Conservation (phyloP, 2,888 invertebrate species). For the Argynnis bischoffii region DNA sequence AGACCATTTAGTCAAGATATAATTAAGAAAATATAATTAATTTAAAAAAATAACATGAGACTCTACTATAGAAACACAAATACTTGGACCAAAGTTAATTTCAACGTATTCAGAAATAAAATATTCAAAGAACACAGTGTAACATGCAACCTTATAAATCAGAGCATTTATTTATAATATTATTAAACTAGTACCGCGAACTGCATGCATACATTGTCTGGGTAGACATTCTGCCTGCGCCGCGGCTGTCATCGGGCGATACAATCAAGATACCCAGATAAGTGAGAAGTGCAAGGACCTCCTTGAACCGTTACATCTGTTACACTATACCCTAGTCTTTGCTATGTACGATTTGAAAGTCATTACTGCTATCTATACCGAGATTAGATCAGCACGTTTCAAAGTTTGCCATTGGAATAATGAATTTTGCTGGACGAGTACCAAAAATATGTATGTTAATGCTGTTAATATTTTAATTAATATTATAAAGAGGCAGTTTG, state of each 20-base stretch:
- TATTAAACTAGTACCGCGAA: slow-evolving; percentile 51
- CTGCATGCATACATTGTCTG: slow-evolving; percentile 42
- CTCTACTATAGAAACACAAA: no score
- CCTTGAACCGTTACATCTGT: slow-evolving; percentile 40
- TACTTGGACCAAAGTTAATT: no score
- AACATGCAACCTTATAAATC: slow-evolving; percentile 19
- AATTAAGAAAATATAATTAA: no score
- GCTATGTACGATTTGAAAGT: slow-evolving; percentile 22
- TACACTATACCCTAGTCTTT: slow-evolving; percentile 18
- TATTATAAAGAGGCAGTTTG: no score
- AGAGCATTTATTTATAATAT: slow-evolving; percentile 41
- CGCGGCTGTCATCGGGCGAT: slow-evolving; percentile 45
- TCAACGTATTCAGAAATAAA: slow-evolving; percentile 2
- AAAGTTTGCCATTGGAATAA: slow-evolving; percentile 4
- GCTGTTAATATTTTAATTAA: no score
- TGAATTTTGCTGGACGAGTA: no score
- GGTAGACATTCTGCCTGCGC: slow-evolving; percentile 60
- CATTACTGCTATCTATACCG: slow-evolving; percentile 16
- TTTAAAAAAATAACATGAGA: no score
- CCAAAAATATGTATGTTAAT: no score
- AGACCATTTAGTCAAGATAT: no score
- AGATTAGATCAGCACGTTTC: slow-evolving; percentile 7
- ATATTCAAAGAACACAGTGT: neutral
- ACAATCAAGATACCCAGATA: slow-evolving; percentile 44
- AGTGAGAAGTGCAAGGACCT: slow-evolving; percentile 52